phyloP scores from a whole-genome alignment of 2,888 invertebrate genomes.

The Pterobdella sp. region DNA sequence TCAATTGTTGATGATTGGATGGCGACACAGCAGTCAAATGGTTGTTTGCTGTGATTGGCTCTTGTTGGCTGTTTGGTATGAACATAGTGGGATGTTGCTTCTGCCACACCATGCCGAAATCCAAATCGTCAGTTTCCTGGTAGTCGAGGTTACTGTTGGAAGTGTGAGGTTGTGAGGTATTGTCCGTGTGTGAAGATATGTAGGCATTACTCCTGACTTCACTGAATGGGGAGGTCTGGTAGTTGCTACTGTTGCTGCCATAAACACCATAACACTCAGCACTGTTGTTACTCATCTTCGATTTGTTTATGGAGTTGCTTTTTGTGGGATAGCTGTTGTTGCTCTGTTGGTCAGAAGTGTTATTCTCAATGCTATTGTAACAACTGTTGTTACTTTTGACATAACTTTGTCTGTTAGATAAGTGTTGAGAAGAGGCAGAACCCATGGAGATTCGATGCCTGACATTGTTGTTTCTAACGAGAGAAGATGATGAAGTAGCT shows the following conservation, averaged over 20 bases:
- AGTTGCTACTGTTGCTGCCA: neutral
- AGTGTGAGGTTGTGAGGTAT: neutral
- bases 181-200: slow-evolving; percentile 25
- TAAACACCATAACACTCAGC: neutral
- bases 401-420: neutral
- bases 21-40: slow-evolving; percentile 44
- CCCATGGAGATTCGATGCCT: neutral
- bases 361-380: neutral
- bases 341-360: neutral
- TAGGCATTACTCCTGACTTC: slow-evolving; percentile 30
- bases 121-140: slow-evolving; percentile 27
- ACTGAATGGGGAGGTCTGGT: slow-evolving; percentile 27
- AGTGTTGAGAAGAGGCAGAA: neutral
- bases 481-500: neutral
- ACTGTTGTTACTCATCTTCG: neutral
- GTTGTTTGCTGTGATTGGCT: slow-evolving; percentile 41
- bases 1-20: slow-evolving; percentile 42
- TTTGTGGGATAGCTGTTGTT: neutral
- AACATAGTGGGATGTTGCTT: slow-evolving; percentile 40
- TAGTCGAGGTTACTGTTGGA: slow-evolving; percentile 1
- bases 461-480: neutral
- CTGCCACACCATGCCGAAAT: slow-evolving; percentile 45
- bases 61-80: slow-evolving; percentile 38
- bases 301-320: neutral
- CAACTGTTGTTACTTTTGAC: neutral